Evolutionary conservation across 2,113 vertebrate species (phyloP), one percentile per base, ranked within the genome.

Genomic region (Mesitornis unicolor): DNA sequence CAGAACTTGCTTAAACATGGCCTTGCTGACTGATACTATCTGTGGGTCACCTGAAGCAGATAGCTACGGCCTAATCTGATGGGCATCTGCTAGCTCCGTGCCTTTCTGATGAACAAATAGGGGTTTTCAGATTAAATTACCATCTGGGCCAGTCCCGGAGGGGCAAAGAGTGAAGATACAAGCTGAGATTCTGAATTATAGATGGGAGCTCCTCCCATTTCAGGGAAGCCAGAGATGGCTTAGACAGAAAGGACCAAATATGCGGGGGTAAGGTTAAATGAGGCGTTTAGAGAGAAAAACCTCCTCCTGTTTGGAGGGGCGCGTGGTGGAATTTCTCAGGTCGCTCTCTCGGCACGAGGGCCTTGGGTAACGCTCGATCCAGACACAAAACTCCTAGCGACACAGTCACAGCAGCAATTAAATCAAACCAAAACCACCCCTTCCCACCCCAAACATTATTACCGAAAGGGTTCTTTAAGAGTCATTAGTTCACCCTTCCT

Each of bases 401-500:
- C 43, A 83, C 33, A 94, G 74, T 67, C 67, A 94, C 57, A 88
- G 87, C 42, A 86, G 68, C 74, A 94, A 80, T 77, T 47, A 93
- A 57, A 96, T 61, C 59, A 83, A 83, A 85, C 48, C 71, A 43
- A 89, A 77, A 38, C 80, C 84, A 70, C 43, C 93, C 94, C 64
- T 87, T 57, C 80, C 89, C 40, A 64, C 90, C 90, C 91, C 35
- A 1, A 59, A 43, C 38, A 56, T 43, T 77, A 75, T 78, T 75
- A 92, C 83, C 93, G 86, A 89, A 96, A 87, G 47, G 53, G 81
- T 93, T 89, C 7, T 28, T 93, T 83, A 77, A 94, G 86, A 79
- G 51, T 83, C 73, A 91, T 97, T 90, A 94, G 86, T 95, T 93
- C 94, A 94, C 92, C 73, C 85, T 96, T 92, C 93, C 94, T 97